Evolutionary conservation across 2,797 vertebrate species (phyloP), one percentile per base, ranked within the genome.

Genomic region (Diceros bicornis): DNA sequence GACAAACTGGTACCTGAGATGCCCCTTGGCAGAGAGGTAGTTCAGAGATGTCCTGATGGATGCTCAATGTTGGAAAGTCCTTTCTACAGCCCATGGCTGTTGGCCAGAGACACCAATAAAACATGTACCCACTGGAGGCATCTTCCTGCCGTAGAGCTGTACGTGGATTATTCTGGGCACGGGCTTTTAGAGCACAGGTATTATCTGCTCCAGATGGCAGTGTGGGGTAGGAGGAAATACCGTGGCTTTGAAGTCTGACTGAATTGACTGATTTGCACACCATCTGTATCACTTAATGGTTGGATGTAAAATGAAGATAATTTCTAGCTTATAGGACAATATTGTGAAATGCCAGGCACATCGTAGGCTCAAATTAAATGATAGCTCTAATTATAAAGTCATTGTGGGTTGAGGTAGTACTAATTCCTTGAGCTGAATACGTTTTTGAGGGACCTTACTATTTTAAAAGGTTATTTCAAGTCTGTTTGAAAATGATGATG

Each of bases 401-500:
- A 72, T 55, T 37, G 7, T 29, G 32, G 50, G 55, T 72, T 20
- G 47, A 9, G 34, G 4, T 27, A 16, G 29, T 52, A 8, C 47
- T 86, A 52, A 72, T 89, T 83, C 13, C 32, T 64, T 61, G 29
- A 92, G 44, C n/a, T 79, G 64, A 89, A 66, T 44, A 32, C 47
- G 68, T 34, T 90, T 95, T 66, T 47, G 3, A 32, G 66, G 21
- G 20, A 62, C 6, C 23, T 92, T 71, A 29, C 41, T 55, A n/a
- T 81, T 86, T 81, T 68, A n/a, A 75, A 89, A 88, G 72, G 12
- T 92, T 77, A 66, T 84, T 96, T 91, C 69, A 85, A 89, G 50
- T 87, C 55, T 61, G 25, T 77, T 94, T 44, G 69, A 79, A 93
- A 71, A 68, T 62, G 84, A 21, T 85, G 93, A 96, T 87, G 83